A percentile compares a stretch with the other conserved stretches of the same genome.
Evolutionary conservation across 1,140 invertebrate species (phyloP).

Genomic region (Limonius californicus): DNA sequence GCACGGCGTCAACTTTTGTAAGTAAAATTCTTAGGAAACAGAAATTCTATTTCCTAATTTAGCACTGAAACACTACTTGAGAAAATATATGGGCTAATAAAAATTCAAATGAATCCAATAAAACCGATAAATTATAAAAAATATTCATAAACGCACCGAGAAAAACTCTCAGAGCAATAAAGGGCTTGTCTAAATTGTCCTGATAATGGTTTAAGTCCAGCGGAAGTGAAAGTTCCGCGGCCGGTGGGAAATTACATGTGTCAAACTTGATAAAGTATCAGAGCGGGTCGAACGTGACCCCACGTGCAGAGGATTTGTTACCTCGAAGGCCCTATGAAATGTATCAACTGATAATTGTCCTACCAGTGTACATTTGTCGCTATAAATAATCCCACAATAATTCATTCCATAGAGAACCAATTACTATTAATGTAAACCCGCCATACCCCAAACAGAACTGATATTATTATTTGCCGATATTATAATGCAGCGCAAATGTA

Average conservation of each 20-base stretch:
- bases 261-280: slow-evolving; percentile 12
- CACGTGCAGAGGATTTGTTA: slow-evolving; percentile 6
- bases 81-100: neutral
- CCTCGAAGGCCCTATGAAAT: slow-evolving; percentile 12
- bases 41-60: no score
- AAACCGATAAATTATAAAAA: slow-evolving; percentile 2
- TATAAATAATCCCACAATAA: slow-evolving; percentile 1
- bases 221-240: slow-evolving; percentile 8
- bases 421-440: neutral
- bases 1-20: no score
- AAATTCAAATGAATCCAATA: neutral
- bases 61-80: neutral
- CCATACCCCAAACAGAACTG: neutral
- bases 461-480: no score
- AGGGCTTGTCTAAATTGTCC: slow-evolving; percentile 9
- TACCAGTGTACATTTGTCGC: neutral
- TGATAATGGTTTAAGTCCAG: slow-evolving; percentile 14
- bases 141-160: slow-evolving; percentile 11
- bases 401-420: neutral
- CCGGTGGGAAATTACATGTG: slow-evolving; percentile 14
- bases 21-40: no score
- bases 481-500: no score
- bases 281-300: slow-evolving; percentile 4
- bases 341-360: slow-evolving; percentile 8
- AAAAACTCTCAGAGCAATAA: slow-evolving; percentile 1